Percentiles rank a stretch among this genome's conserved stretches.
Evolutionary conservation across 1,140 invertebrate genomes (phyloP).

Genomic region (Wasmannia auropunctata): DNA sequence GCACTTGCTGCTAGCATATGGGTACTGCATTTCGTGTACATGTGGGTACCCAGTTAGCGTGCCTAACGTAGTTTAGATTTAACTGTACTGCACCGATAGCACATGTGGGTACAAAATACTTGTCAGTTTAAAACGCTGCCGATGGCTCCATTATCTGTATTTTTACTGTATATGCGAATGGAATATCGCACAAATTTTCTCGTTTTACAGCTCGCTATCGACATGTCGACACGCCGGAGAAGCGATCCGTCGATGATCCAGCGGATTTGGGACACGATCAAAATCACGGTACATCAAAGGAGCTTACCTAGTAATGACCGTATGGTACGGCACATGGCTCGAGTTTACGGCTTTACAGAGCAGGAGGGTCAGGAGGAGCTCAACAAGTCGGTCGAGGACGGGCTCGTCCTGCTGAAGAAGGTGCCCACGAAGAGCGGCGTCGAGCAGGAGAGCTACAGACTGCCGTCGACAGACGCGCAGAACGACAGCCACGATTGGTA

Average conservation of each 20-base stretch:
- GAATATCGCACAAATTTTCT: not conserved
- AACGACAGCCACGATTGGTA: conserved; percentile 81
- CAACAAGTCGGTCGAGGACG: conserved; percentile 79
- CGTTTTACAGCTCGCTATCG: conserved; percentile 15
- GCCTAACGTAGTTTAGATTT: conserved; percentile 2
- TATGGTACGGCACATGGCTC: conserved; percentile 79
- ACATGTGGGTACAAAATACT: conserved; percentile 25
- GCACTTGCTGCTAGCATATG: not conserved
- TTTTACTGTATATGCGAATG: not conserved
- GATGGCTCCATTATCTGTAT: not conserved
- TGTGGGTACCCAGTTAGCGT: conserved; percentile 43
- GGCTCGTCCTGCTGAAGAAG: conserved; percentile 79
- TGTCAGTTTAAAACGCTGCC: conserved; percentile 22
- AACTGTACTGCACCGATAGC: conserved; percentile 18
- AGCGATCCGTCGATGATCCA: conserved; percentile 81
- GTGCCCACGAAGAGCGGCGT: conserved; percentile 77
- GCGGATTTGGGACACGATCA: conserved; percentile 82
- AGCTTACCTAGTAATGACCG: conserved; percentile 81
- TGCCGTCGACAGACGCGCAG: conserved; percentile 75
- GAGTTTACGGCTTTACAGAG: conserved; percentile 79
- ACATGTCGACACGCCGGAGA: conserved; percentile 78
- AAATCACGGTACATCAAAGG: conserved; percentile 81
- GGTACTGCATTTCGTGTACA: conserved; percentile 5
- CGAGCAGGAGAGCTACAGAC: conserved; percentile 80
- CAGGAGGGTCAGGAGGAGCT: conserved; percentile 79